These are phyloP conservation scores for Chaenogobius annularis DNA, from an alignment of 2,113 vertebrate genomes.

Conservation along the genomic window DNA sequence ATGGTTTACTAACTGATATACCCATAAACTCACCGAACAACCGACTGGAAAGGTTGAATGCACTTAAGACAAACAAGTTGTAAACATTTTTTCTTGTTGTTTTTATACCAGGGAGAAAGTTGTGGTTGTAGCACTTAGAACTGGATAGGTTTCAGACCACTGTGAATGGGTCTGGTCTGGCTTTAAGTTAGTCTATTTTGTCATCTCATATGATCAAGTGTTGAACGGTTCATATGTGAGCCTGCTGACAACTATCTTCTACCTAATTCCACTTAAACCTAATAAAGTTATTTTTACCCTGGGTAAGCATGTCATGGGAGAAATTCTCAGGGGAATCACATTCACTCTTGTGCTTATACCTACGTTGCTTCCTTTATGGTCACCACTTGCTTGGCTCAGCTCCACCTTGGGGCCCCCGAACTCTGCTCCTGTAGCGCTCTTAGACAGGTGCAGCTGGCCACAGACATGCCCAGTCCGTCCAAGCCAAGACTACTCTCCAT, in stretches of 20 bases:
- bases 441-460: constrained; percentile 67
- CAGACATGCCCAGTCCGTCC: constrained; percentile 38
- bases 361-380: constrained; percentile 32
- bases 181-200: background rate
- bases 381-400: constrained; percentile 41
- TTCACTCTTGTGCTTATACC: constrained; percentile 50
- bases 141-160: background rate
- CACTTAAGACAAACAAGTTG: too few species aligned
- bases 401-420: constrained; percentile 56
- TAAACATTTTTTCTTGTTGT: too few species aligned
- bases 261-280: constrained; percentile 68
- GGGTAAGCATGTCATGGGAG: constrained; percentile 34
- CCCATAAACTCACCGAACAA: too few species aligned
- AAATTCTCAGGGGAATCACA: constrained; percentile 67
- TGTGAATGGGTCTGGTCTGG: background rate
- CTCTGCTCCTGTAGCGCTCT: constrained; percentile 44
- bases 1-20: background rate
- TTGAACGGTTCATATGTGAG: constrained; percentile 38
- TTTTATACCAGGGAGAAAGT: background rate
- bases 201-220: constrained; percentile 1
- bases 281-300: constrained; percentile 72
- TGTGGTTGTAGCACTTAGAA: background rate
- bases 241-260: constrained; percentile 53
- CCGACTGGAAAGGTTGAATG: too few species aligned
- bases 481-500: constrained; percentile 49